A percentile compares a stretch with the other conserved stretches of the same genome.
phyloP scores from a whole-genome alignment of 2,113 vertebrate species.

The Apteryx mantelli region DNA sequence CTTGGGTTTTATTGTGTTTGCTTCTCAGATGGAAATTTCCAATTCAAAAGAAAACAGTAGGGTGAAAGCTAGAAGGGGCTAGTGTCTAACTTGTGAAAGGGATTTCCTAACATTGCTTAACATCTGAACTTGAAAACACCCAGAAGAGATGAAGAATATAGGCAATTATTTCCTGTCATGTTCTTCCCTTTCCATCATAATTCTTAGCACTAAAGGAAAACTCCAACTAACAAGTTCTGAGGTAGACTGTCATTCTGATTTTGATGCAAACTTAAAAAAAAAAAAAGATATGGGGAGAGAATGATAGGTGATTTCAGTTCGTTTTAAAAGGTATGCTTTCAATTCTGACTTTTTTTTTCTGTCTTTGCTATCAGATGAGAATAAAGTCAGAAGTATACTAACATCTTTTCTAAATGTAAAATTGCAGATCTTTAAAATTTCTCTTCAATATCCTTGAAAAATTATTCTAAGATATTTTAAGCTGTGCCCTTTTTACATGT shows the following conservation, averaged over 20 bases:
- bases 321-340: neutral
- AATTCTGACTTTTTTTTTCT: neutral
- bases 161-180: neutral
- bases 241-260: neutral
- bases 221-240: neutral
- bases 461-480: neutral
- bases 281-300: too few species aligned
- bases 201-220: neutral
- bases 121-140: too few species aligned
- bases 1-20: neutral
- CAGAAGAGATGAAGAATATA: neutral
- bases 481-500: neutral
- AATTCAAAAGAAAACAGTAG: neutral
- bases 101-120: neutral
- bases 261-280: neutral
- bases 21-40: neutral
- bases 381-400: neutral
- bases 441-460: neutral
- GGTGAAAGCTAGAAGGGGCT: neutral
- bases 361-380: neutral
- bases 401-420: neutral
- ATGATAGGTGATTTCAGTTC: neutral
- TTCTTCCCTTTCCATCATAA: neutral
- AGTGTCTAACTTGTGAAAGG: too few species aligned
- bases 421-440: neutral